These are phyloP conservation scores for Alligator sinensis DNA, from an alignment of 2,113 vertebrate species.

Conservation along the genomic window DNA sequence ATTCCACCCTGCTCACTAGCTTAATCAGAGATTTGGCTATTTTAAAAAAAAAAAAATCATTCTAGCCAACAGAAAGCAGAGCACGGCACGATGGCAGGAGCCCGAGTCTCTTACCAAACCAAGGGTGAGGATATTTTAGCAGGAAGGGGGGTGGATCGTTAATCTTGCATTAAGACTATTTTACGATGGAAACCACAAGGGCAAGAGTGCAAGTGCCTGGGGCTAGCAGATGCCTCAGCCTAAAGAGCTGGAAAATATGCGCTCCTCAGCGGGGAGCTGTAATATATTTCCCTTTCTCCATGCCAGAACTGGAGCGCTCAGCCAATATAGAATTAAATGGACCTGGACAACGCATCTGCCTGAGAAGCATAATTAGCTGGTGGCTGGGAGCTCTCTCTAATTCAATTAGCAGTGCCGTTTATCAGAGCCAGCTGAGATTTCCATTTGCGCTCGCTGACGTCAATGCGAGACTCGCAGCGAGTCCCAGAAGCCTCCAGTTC, in stretches of 20 bases:
- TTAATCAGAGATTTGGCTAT: not conserved
- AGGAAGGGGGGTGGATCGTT: not conserved
- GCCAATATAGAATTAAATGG: conserved; percentile 77
- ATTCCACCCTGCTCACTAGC: not conserved
- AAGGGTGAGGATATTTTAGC: not conserved
- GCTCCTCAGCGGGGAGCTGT: conserved; percentile 55
- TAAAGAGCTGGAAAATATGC: conserved; percentile 57
- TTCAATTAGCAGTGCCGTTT: conserved; percentile 82
- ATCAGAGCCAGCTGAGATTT: conserved; percentile 74
- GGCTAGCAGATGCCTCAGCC: conserved; percentile 1
- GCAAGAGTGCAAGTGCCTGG: not conserved
- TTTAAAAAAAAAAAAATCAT: not conserved
- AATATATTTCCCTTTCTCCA: conserved; percentile 42
- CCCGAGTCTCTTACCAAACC: not conserved
- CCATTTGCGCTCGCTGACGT: conserved; percentile 78
- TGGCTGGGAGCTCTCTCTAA: conserved; percentile 78
- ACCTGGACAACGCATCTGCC: conserved; percentile 77
- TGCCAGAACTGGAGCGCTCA: conserved; percentile 62
- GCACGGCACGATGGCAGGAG: not conserved
- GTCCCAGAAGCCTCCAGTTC: conserved; percentile 68
- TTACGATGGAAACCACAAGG: conserved; percentile 1
- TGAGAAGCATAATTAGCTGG: conserved; percentile 77
- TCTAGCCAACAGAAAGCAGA: not conserved
- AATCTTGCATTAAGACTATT: not conserved
- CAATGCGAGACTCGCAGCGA: conserved; percentile 42